phyloP scores from a whole-genome alignment of 2,113 vertebrate species.

The Indicator indicator region DNA sequence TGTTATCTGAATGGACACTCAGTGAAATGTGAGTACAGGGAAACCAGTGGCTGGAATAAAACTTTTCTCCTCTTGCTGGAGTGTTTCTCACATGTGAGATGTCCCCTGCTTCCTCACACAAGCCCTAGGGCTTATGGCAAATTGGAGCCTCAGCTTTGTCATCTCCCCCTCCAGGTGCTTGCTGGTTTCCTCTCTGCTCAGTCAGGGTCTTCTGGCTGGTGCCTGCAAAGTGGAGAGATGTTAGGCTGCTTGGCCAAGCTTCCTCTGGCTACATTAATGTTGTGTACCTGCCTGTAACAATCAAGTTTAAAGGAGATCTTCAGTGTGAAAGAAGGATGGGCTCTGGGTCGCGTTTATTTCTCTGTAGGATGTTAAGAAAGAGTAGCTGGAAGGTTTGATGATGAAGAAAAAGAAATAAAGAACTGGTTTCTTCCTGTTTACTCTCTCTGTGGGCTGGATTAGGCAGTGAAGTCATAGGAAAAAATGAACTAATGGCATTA shows the following conservation, averaged over 20 bases:
- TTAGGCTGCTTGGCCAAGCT: not conserved
- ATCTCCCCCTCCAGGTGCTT: not conserved
- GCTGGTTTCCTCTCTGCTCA: not conserved
- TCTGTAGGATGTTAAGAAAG: not conserved
- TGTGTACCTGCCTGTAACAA: not conserved
- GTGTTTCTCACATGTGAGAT: fast-evolving
- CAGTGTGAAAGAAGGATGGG: not conserved
- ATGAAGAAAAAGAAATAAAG: not conserved
- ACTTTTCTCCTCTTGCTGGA: not conserved
- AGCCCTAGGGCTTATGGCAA: not conserved
- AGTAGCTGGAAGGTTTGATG: not conserved
- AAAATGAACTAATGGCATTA: not conserved
- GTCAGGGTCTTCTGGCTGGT: not conserved
- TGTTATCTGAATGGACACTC: not conserved
- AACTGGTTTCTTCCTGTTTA: not conserved
- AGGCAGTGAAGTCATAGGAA: not conserved
- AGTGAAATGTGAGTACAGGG: not conserved
- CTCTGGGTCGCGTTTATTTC: not conserved
- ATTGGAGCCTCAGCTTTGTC: not conserved
- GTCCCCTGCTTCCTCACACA: not conserved
- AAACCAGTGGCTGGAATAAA: not conserved
- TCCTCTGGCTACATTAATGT: not conserved
- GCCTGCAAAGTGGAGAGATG: not conserved
- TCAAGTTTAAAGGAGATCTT: not conserved
- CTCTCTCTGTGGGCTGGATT: not conserved